These are phyloP conservation scores for Drosophila kikkawai DNA, from an alignment of 1,140 invertebrate species.

Conservation along the genomic window DNA sequence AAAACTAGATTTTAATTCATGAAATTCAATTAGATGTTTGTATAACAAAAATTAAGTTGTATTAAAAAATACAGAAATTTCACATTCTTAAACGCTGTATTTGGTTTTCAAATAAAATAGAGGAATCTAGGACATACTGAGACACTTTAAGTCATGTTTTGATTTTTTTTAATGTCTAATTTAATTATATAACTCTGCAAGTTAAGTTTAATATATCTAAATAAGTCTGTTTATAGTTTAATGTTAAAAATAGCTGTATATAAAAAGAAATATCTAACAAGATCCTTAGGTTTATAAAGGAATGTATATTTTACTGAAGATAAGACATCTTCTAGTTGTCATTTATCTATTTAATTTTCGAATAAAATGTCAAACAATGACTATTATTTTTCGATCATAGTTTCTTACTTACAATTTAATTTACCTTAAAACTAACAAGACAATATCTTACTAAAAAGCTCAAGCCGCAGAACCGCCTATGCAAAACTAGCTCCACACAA, in stretches of 20 bases:
- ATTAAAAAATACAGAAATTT: background rate
- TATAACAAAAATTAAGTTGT: background rate
- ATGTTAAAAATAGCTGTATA: too few species aligned
- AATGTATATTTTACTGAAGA: background rate
- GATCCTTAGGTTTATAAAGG: too few species aligned
- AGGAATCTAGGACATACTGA: too few species aligned
- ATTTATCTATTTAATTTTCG: background rate
- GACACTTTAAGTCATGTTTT: too few species aligned
- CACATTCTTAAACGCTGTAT: background rate
- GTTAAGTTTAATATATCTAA: too few species aligned
- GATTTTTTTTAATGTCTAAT: too few species aligned
- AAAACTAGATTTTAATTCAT: background rate
- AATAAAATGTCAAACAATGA: background rate
- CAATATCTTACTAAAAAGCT: background rate
- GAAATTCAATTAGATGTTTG: background rate
- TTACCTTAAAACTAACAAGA: background rate
- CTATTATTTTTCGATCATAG: background rate
- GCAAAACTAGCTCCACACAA: slow-evolving; percentile 1
- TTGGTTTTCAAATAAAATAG: background rate
- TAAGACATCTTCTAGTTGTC: background rate
- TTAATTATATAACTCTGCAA: too few species aligned
- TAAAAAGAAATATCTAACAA: too few species aligned
- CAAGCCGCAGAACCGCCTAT: background rate
- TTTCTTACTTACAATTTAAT: background rate
- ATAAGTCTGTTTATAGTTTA: too few species aligned